phyloP scores from a whole-genome alignment of 2,113 vertebrate species.

The Hippocampus comes region DNA sequence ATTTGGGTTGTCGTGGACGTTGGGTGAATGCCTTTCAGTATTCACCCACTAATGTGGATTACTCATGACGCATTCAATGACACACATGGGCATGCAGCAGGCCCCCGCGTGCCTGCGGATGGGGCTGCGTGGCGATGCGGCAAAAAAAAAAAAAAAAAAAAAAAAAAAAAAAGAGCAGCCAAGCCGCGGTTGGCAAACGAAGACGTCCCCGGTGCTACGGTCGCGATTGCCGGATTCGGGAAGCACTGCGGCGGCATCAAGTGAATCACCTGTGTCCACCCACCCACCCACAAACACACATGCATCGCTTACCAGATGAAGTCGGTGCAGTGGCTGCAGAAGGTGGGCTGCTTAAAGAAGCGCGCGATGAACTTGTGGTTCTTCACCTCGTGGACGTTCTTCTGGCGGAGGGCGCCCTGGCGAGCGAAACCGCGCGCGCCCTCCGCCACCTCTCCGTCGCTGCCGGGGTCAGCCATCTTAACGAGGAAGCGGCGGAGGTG shows the following conservation, averaged over 20 bases:
- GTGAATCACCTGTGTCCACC: constrained; percentile 72
- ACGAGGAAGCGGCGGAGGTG: constrained; percentile 63
- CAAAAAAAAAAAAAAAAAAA: constrained; percentile 10
- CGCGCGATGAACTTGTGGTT: constrained; percentile 88
- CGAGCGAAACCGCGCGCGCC: constrained; percentile 84
- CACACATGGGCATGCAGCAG: constrained; percentile 5
- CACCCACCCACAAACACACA: neutral
- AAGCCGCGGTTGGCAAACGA: neutral
- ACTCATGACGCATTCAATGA: constrained; percentile 14
- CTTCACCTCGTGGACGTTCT: constrained; percentile 86
- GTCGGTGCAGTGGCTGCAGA: constrained; percentile 92
- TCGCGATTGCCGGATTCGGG: constrained; percentile 26
- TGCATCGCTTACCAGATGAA: constrained; percentile 82
- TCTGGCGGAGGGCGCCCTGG: constrained; percentile 84
- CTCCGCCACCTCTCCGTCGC: constrained; percentile 74
- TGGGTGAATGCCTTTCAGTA: neutral
- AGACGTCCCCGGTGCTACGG: neutral
- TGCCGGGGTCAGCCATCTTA: constrained; percentile 76
- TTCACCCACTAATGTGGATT: neutral
- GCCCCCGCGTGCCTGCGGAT: constrained; percentile 16
- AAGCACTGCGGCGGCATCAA: constrained; percentile 62
- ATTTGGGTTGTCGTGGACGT: neutral
- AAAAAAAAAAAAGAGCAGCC: neutral
- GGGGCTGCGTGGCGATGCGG: constrained; percentile 8
- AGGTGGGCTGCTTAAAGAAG: constrained; percentile 93